These are phyloP conservation scores for Muschampia plurimacula DNA, from an alignment of 2,888 invertebrate genomes.

Conservation along the genomic window DNA sequence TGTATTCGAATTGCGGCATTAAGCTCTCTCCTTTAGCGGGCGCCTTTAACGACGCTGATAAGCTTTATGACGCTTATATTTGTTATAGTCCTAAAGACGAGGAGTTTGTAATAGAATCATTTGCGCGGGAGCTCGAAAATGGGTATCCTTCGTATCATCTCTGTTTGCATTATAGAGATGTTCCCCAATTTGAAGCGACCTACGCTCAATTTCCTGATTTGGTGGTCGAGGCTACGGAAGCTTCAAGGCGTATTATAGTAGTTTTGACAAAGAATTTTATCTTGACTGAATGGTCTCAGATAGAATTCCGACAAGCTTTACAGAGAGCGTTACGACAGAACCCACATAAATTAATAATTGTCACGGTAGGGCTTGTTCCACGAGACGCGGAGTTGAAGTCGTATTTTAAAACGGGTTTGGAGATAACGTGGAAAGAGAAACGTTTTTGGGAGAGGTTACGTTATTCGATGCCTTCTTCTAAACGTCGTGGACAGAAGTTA, in stretches of 20 bases:
- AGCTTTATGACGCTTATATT: conserved; percentile 96
- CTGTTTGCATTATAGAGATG: conserved; percentile 95
- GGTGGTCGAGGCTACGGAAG: conserved; percentile 94
- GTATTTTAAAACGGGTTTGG: conserved; percentile 94
- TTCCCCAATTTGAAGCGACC: conserved; percentile 89
- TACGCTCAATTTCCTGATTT: conserved; percentile 90
- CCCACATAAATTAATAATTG: conserved; percentile 94
- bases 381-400: conserved; percentile 95
- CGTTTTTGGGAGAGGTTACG: conserved; percentile 97
- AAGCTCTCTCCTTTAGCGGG: conserved; percentile 90
- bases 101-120: conserved; percentile 93
- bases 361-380: conserved; percentile 92
- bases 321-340: conserved; percentile 94
- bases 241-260: conserved; percentile 94
- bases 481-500: conserved; percentile 86
- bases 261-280: conserved; percentile 95
- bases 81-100: conserved; percentile 97
- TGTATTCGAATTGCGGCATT: conserved; percentile 94
- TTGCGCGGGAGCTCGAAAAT: conserved; percentile 94
- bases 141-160: conserved; percentile 92
- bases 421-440: conserved; percentile 95
- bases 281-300: conserved; percentile 96
- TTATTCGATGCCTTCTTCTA: conserved; percentile 94
- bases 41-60: conserved; percentile 92
- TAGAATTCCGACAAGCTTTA: conserved; percentile 95